Base-by-base conservation (phyloP, 2,113 vertebrate species). In the Buteo buteo region DNA sequence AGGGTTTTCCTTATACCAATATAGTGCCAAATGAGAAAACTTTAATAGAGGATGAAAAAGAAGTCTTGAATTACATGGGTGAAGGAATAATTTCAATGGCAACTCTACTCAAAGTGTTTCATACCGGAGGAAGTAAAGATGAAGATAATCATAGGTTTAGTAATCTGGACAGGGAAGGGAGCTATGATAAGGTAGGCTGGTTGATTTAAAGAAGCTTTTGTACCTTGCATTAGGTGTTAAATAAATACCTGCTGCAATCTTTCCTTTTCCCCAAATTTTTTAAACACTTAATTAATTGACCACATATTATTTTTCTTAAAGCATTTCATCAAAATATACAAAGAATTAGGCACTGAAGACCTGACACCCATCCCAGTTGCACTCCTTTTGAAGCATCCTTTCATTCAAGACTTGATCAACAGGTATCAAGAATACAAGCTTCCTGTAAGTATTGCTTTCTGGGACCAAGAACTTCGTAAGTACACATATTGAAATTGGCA, bases 321-420 rank as follows among this genome's bases (percentile, higher is more conserved):
- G 98, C 40, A 85, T 73, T 98, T 99, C 70, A 80, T 93, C 49
- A 97, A 97, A 44, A 40, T 99, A 55, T 99, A 98, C 90, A 84
- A 89, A 69, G 99, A 99, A 26, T 93, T 99, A 83, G 98, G 97
- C 67, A 97, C 90, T 82, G 93, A 96, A 44, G 87, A 96, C 29
- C 92, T 98, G 67, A 97, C 98, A 36, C 86, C 97, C 22, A 59
- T 99, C 80, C 96, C 98, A 50, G 96, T 99, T 97, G 95, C 96
- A 29, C 24, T 98, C 55, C 98, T 99, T 85, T 97, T 98, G 93
- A 98, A 98, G 77, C 99, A 99, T 95, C 98, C 98, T 81, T 98
- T 98, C 52, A 97, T 98, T 87, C 98, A 99, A 92, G 92, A 97
- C 45, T 96, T 99, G 88, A 98, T 99, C 86, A 98, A 98, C 22